A percentile compares a stretch with the other conserved stretches of the same genome.
Conservation (phyloP, 2,113 vertebrate species). For the Sander lucioperca region DNA sequence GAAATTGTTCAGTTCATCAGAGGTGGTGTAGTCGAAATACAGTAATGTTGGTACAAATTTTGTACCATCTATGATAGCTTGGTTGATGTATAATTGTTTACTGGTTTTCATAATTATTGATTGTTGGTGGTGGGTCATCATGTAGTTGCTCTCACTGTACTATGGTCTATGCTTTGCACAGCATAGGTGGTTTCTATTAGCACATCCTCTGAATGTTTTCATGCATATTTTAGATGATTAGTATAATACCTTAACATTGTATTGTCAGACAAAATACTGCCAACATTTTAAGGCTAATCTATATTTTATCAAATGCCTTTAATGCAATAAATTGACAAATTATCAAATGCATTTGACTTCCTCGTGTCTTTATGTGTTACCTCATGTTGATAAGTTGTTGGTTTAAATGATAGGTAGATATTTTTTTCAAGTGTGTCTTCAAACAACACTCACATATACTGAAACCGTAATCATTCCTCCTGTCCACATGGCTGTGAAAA, state of each 20-base stretch:
- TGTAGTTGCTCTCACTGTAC: constrained; percentile 25
- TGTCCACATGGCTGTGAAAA: background rate
- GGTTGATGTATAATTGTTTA: constrained; percentile 19
- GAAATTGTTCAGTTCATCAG: background rate
- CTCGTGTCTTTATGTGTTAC: background rate
- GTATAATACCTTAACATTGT: background rate
- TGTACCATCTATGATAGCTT: background rate
- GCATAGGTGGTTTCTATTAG: constrained; percentile 10
- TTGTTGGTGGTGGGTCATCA: constrained; percentile 68
- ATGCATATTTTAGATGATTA: constrained; percentile 25
- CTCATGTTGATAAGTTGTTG: background rate
- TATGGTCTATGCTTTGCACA: constrained; percentile 39
- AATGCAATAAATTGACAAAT: constrained; percentile 67
- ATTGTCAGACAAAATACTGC: constrained; percentile 44
- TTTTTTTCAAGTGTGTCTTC: background rate
- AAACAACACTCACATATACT: background rate
- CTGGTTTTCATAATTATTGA: constrained; percentile 24
- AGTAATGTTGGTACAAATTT: background rate
- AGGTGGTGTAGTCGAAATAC: background rate
- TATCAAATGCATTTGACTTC: constrained; percentile 14
- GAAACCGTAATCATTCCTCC: background rate
- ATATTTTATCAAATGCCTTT: constrained; percentile 72
- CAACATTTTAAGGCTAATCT: constrained; percentile 51
- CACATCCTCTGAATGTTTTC: constrained; percentile 18
- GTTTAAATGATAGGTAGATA: background rate